These are phyloP conservation scores for Epinephelus lanceolatus DNA, from an alignment of 2,113 vertebrate genomes.

Conservation along the genomic window DNA sequence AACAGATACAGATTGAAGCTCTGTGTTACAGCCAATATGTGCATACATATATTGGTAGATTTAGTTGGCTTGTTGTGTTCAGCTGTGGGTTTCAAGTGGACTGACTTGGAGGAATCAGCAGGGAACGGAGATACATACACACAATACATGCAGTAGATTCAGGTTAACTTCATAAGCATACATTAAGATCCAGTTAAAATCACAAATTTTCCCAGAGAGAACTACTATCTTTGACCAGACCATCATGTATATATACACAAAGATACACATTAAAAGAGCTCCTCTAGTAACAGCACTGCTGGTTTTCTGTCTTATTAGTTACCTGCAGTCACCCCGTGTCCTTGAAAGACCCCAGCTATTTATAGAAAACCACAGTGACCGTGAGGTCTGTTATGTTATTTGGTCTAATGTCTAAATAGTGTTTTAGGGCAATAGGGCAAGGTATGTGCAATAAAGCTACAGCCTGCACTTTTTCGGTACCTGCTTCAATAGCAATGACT, in stretches of 20 bases:
- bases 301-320: neutral
- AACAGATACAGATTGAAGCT: no score
- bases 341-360: neutral
- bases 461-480: no score
- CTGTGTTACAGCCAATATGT: no score
- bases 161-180: conserved; percentile 3
- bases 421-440: neutral
- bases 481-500: no score
- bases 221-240: neutral
- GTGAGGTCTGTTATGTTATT: neutral
- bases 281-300: neutral
- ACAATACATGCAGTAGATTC: no score
- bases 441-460: no score
- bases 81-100: no score
- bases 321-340: neutral
- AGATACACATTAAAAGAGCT: neutral
- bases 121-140: neutral
- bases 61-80: no score
- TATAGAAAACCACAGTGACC: neutral
- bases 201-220: neutral
- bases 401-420: neutral
- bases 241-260: neutral
- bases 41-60: no score
- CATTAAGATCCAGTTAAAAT: conserved; percentile 6
- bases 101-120: neutral